Evolutionary conservation across 2,797 vertebrate species (phyloP), one percentile per base, ranked within the genome.

Genomic region (Clarias platycephalus): DNA sequence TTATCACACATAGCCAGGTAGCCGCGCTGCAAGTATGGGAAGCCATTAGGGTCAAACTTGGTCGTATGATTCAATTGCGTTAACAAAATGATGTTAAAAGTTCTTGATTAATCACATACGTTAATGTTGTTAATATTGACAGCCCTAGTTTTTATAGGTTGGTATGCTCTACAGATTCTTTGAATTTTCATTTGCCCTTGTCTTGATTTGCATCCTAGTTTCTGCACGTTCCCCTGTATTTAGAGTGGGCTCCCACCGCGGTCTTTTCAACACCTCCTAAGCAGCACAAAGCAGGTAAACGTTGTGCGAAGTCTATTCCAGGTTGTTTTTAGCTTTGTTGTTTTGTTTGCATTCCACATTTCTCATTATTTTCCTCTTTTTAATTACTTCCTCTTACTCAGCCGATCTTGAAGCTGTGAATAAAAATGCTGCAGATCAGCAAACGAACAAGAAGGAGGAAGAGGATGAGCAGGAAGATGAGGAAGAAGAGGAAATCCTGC

Each of bases 201-300:
- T 66, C 22, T 64, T 81, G 20, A 80, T 75, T 71, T 58, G 31
- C 49, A 55, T 12, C 0, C 1, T 90, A 99, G 98, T 99, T 99
- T 83, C 97, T 96, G 84, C 97, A 98, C 2, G 89, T 95, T 28
- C 98, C 98, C 0, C 90, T 99, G 58, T 99, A 97, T 84, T 92
- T 99, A 90, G 98, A 99, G 88, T 99, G 98, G 98, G 98, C 98
- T 26, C 98, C 98, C 0, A 87, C 95, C 60, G 95, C 95, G 0
- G 93, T 99, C 87, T 99, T 99, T 90, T 90, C 95, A 31, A 87
- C 89, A 53, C 81, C 93, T 60, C 53, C 89, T 86, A 90, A 93
- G 92, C 92, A 90, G 79, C 70, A 66, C 57, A 85, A 71, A 64
- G 16, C 57, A 83, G 72, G 79, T 86, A 83, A 58, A 53, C 16